phyloP scores from a whole-genome alignment of 2,113 vertebrate genomes.

The Prochilodus magdalenae region DNA sequence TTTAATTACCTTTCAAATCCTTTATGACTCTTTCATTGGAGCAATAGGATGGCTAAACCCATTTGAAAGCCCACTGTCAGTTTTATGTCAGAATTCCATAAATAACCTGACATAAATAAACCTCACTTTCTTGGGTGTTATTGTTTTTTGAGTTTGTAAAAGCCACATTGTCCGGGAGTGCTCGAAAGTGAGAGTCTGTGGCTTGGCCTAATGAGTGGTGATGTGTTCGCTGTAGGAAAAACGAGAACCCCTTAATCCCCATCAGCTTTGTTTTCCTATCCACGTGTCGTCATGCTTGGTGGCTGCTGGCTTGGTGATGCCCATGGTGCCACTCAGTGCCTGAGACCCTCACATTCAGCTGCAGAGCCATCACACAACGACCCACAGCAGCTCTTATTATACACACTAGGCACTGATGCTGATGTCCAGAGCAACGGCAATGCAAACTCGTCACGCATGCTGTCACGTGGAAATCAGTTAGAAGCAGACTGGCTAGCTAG shows the following conservation, averaged over 20 bases:
- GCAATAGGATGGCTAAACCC: not conserved
- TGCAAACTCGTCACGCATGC: not conserved
- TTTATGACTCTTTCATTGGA: not conserved
- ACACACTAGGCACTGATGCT: constrained; percentile 25
- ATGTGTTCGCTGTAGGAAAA: constrained; percentile 19
- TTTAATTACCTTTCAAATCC: not conserved
- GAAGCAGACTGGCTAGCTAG: too few relatives aligned
- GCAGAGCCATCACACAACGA: constrained; percentile 31
- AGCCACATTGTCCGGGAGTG: constrained; percentile 46
- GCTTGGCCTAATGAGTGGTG: constrained; percentile 17
- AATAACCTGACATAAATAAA: constrained; percentile 11
- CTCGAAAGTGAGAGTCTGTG: constrained; percentile 25
- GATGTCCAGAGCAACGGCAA: constrained; percentile 31
- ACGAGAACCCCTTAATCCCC: constrained; percentile 52
- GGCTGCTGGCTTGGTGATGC: constrained; percentile 58
- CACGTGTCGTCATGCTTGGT: constrained; percentile 64
- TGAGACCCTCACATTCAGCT: constrained; percentile 44
- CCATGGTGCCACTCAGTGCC: constrained; percentile 68
- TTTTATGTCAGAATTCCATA: constrained; percentile 9
- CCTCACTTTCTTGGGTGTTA: not conserved
- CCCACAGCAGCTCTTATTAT: constrained; percentile 36
- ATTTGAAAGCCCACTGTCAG: constrained; percentile 22
- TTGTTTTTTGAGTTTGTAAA: constrained; percentile 38
- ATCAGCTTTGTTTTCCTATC: constrained; percentile 63
- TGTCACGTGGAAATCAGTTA: constrained; percentile 5